Evolutionary conservation across 2,888 invertebrate genomes (phyloP).

Genomic region (Acanthosepion pharaonis): DNA sequence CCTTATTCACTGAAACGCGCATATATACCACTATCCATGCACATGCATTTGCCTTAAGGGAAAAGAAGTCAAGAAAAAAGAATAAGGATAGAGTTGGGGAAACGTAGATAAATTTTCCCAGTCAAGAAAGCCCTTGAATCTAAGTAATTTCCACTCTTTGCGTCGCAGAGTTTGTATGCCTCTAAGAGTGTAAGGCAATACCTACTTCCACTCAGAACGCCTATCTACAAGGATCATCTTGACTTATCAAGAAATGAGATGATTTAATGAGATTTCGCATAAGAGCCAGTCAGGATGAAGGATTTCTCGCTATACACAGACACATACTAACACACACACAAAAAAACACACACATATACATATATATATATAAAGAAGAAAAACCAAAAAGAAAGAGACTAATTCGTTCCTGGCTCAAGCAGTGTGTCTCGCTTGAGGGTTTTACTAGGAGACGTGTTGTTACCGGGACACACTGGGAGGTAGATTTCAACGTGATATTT

Average conservation of each 20-base stretch:
- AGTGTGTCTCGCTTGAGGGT: background rate
- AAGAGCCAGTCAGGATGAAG: background rate
- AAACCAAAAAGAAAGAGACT: too few species aligned
- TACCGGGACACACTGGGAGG: background rate
- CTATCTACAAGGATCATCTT: constrained; percentile 33
- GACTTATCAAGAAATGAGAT: constrained; percentile 33
- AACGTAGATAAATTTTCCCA: background rate
- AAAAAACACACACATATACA: background rate
- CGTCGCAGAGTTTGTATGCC: background rate
- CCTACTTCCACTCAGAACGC: background rate
- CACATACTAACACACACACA: background rate
- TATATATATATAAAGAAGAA: background rate
- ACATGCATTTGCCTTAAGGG: too few species aligned
- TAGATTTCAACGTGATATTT: background rate
- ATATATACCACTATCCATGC: too few species aligned
- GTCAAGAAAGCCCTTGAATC: background rate
- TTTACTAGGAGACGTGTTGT: background rate
- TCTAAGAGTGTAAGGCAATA: background rate
- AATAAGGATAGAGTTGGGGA: background rate
- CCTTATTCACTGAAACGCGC: too few species aligned
- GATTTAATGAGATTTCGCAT: background rate
- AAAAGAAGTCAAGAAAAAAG: too few species aligned
- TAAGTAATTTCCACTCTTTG: background rate
- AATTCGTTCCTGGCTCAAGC: background rate
- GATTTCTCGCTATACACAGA: background rate